Base-by-base conservation (phyloP, 2,113 vertebrate genomes). In the Catharus bicknelli region DNA sequence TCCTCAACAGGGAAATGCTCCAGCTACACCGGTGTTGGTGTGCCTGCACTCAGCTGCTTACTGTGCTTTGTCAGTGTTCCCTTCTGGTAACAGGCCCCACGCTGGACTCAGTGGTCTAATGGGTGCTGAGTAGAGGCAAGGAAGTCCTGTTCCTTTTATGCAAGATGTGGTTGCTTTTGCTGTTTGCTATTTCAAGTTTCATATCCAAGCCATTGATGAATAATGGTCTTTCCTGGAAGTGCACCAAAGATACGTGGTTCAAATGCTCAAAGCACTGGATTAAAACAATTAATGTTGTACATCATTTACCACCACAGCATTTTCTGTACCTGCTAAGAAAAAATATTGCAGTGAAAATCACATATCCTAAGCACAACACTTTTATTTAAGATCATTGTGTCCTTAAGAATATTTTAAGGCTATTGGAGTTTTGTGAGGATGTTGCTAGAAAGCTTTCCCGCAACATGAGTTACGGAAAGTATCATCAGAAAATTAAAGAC, bases 1-100 rank as follows among this genome's bases (percentile, higher is more conserved):
- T 42, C 14, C 38, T 19, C 6, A 38, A 25, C 11, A 29, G 13
- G 6, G 6, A 16, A n/a, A 3, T 32, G 10, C 19, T 58, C 25
- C 34, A 59, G 10, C 16, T 1, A 2, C 10, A 2, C 0, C 21
- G 1, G 2, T 45, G 23, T 7, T 54, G 21, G 11, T 40, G 26
- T 40, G n/a, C 12, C 11, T 78, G 9, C 26, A 0, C 15, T 40
- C 54, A 73, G 40, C 7, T 38, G 26, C 8, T 45, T 74, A 8
- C 16, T 34, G 21, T 48, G 9, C 8, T 34, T 54, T 59, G 29
- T 40, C 40, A 13, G 9, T 17, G 12, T 81, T 66, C 47, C 10
- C 27, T 62, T 1, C 5, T 21, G 25, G 11, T 38, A 11, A 21
- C 4, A 55, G 30, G 18, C 23, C 13, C 19, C 17, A 48, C 0